Conservation (phyloP, 2,888 invertebrate species). For the Acrobasis repandana region DNA sequence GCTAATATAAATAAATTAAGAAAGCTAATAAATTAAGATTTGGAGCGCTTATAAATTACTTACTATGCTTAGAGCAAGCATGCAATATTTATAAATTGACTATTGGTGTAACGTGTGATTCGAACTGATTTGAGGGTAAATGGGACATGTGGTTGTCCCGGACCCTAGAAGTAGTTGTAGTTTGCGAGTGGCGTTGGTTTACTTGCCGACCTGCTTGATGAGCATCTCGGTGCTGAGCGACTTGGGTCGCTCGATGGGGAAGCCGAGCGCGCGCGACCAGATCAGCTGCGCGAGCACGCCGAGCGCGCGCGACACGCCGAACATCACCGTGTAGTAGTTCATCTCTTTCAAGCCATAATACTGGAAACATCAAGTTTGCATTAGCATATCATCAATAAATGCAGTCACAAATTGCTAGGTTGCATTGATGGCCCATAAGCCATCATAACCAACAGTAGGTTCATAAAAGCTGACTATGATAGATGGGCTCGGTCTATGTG, state of each 20-base stretch:
- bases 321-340: conserved; percentile 96
- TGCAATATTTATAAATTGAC: conserved; percentile 40
- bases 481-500: too few relatives aligned
- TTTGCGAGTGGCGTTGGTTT: conserved; percentile 38
- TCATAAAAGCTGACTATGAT: too few relatives aligned
- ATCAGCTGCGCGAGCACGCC: conserved; percentile 92
- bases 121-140: conserved; percentile 41
- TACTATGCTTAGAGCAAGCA: conserved; percentile 24
- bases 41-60: conserved; percentile 1
- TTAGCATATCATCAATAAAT: too few relatives aligned
- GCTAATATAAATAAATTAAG: conserved; percentile 20
- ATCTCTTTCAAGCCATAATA: conserved; percentile 96
- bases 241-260: conserved; percentile 94
- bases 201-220: conserved; percentile 71
- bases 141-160: conserved; percentile 1
- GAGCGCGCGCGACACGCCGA: conserved; percentile 94
- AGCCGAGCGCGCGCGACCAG: conserved; percentile 93
- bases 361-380: conserved; percentile 67
- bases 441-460: too few relatives aligned
- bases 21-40: conserved; percentile 22
- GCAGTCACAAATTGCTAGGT: too few relatives aligned
- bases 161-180: conserved; percentile 31
- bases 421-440: too few relatives aligned
- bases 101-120: conserved; percentile 52
- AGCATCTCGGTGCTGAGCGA: conserved; percentile 89